phyloP scores from a whole-genome alignment of 1,140 invertebrate genomes.

The Matsumurasca onukii region DNA sequence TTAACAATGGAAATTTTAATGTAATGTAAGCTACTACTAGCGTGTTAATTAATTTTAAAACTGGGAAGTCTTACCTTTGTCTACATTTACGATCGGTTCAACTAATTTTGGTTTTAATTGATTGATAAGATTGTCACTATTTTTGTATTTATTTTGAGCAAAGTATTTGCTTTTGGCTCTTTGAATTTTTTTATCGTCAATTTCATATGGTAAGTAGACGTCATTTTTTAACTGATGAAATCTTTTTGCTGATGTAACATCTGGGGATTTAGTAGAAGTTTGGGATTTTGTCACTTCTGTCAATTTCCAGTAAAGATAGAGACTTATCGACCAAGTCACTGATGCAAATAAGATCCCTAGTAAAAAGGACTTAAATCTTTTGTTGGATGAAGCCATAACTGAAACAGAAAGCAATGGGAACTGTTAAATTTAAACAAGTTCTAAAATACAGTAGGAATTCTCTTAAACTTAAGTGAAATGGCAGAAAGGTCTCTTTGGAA shows the following conservation, averaged over 20 bases:
- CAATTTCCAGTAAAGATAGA: constrained; percentile 60
- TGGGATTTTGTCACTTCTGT: constrained; percentile 37
- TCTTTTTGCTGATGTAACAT: background rate
- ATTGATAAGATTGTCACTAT: constrained; percentile 50
- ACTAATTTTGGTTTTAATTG: constrained; percentile 47
- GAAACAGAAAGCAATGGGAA: no score
- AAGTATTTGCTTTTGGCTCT: constrained; percentile 39
- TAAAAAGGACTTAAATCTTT: constrained; percentile 57
- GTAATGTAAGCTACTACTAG: background rate
- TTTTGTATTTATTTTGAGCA: constrained; percentile 41
- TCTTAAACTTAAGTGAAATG: no score
- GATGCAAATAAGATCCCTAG: constrained; percentile 65
- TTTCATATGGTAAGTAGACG: constrained; percentile 35
- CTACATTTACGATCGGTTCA: constrained; percentile 34
- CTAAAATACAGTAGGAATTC: no score
- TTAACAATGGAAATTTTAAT: background rate
- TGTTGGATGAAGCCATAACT: constrained; percentile 29
- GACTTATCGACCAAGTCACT: constrained; percentile 62
- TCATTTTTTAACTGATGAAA: constrained; percentile 31
- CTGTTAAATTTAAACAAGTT: no score
- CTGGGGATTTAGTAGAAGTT: constrained; percentile 4
- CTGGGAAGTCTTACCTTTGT: constrained; percentile 45
- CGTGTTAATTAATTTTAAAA: background rate
- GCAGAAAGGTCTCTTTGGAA: no score
- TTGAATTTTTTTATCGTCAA: constrained; percentile 34